Base-by-base conservation (phyloP, 2,888 invertebrate genomes). In the Acrobeloides nanus region DNA sequence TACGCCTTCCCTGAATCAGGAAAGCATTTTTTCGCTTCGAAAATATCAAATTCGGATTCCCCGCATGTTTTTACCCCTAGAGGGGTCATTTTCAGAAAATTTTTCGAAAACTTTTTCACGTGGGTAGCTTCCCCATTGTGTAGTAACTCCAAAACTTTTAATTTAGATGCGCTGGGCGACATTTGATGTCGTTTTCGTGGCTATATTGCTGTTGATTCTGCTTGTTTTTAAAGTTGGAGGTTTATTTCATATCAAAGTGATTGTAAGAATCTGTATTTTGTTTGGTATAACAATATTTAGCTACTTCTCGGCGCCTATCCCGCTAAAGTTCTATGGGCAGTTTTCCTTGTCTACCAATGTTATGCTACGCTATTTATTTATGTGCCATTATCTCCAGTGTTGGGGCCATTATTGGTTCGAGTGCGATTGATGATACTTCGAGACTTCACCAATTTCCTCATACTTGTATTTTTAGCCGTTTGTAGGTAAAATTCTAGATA, bases 321-420 rank as follows among this genome's bases (percentile, higher is more conserved):
- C 3, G 54, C 56, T 15, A 59, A 62, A 43, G 59, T 62, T 2
- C 41, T 62, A 17, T 63, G 64, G 24, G 55, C 69, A 4, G 52
- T 63, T 44, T 68, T 67, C 48, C 60, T 79, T 12, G 69, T 79
- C 18, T 78, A 77, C 63, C 76, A 76, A 62, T 78, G 75, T 64
- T 78, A 77, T 59, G 68, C 77, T 6, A 74, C 77, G 12, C 68
- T 79, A 27, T 74, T 74, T 46, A 74, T 75, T 27, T 77, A 77
- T 61, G 65, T 78, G 23, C 78, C 78, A 0, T 48, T 70, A 1
- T 68, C 64, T 20, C 61, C 64, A 31, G 75, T 77, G 46, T 61
- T 66, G 18, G 78, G 78, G 23, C 78, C 77, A 1, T 72, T 78
- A 64, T 59, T 78, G 25, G 75, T 78, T 44, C 67, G 77, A 38